A percentile compares a stretch with the other conserved stretches of the same genome.
phyloP scores from a whole-genome alignment of 2,797 vertebrate genomes.

The Alouatta caraya region DNA sequence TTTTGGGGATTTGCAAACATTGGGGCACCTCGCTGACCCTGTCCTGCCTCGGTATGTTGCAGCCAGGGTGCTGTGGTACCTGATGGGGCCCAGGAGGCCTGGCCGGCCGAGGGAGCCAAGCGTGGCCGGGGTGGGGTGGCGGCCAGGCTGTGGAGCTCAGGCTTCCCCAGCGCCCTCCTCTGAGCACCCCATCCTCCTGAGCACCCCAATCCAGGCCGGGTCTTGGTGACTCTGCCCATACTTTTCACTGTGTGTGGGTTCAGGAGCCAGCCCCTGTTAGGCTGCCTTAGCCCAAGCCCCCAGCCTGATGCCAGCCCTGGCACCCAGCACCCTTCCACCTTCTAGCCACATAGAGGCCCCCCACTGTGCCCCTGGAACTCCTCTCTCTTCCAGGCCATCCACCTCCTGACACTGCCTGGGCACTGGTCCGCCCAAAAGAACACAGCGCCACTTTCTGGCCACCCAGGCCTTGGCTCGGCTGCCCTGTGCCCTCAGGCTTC shows the following conservation, averaged over 20 bases:
- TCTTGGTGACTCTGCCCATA: not conserved
- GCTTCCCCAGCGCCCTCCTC: not conserved
- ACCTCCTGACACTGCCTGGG: rapidly evolving
- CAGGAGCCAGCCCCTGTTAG: not conserved
- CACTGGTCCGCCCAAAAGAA: not conserved
- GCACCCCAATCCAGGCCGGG: not conserved
- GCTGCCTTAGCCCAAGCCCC: not conserved
- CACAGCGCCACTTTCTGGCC: not conserved
- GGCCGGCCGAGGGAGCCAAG: not conserved
- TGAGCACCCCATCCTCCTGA: not conserved
- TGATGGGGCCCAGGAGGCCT: slow-evolving; percentile 60
- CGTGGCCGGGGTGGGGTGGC: slow-evolving; percentile 11
- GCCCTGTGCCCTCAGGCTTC: rapidly evolving
- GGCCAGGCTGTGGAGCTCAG: rapidly evolving
- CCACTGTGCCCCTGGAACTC: not conserved
- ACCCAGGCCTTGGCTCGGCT: not conserved
- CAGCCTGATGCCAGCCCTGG: not conserved
- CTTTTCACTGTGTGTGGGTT: not conserved
- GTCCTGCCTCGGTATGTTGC: slow-evolving; percentile 47
- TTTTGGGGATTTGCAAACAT: slow-evolving; percentile 63
- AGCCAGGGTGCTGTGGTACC: slow-evolving; percentile 39
- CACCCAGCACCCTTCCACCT: no score
- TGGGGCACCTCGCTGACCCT: slow-evolving; percentile 35
- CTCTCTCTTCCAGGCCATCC: not conserved
- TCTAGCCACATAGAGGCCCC: not conserved